Conservation (phyloP, 1,140 invertebrate genomes). For the Oncopodura yosiiana region DNA sequence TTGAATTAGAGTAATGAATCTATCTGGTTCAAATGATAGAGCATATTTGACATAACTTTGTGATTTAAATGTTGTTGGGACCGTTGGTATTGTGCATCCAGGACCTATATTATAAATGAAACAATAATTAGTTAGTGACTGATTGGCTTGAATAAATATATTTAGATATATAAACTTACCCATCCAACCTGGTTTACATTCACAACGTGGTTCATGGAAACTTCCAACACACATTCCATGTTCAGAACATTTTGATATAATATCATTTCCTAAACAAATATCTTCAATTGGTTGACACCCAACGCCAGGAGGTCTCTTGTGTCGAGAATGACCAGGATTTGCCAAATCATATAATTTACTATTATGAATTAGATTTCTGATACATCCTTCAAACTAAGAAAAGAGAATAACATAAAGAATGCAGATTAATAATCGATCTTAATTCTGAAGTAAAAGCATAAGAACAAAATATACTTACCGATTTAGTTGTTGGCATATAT, state of each 20-base stretch:
- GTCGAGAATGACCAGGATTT: slow-evolving; percentile 69
- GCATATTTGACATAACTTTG: slow-evolving; percentile 94
- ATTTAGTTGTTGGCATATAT: slow-evolving; percentile 64
- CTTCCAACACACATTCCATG: slow-evolving; percentile 89
- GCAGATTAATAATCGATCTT: too few relatives aligned
- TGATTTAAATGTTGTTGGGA: slow-evolving; percentile 76
- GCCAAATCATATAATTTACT: slow-evolving; percentile 87
- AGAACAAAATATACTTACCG: slow-evolving; percentile 19
- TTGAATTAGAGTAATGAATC: slow-evolving; percentile 76
- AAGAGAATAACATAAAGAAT: too few relatives aligned
- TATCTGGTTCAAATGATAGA: slow-evolving; percentile 82
- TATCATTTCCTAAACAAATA: slow-evolving; percentile 62
- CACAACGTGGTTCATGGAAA: slow-evolving; percentile 73
- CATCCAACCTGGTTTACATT: slow-evolving; percentile 34
- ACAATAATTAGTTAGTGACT: too few relatives aligned
- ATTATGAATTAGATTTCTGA: slow-evolving; percentile 89
- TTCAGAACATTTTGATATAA: slow-evolving; percentile 72
- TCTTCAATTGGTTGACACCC: slow-evolving; percentile 86
- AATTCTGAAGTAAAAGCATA: too few relatives aligned
- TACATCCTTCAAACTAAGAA: slow-evolving; percentile 86
- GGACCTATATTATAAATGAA: slow-evolving; percentile 71
- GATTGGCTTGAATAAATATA: not conserved
- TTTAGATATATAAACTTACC: slow-evolving; percentile 3
- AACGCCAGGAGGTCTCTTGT: slow-evolving; percentile 54
- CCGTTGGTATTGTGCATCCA: slow-evolving; percentile 70